Conservation (phyloP, 2,797 vertebrate genomes). For the Varecia variegata region DNA sequence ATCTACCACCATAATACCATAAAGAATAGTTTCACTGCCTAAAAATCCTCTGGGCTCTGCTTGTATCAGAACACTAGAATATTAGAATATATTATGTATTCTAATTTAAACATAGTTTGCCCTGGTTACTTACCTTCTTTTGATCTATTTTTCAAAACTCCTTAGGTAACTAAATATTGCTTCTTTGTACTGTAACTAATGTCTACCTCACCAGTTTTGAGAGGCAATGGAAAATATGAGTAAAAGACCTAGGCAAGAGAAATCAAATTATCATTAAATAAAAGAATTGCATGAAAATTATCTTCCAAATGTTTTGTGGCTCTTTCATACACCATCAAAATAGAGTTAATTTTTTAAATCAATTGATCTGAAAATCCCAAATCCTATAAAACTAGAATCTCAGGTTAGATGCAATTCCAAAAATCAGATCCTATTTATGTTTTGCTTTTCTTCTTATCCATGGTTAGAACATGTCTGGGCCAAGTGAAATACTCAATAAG, state of each 20-base stretch:
- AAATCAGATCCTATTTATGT: neutral
- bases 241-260: slow-evolving; percentile 46
- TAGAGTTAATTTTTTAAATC: slow-evolving; percentile 8
- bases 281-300: slow-evolving; percentile 19
- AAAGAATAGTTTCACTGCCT: neutral
- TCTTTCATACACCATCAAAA: neutral
- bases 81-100: neutral
- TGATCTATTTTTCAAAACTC: slow-evolving; percentile 37
- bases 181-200: slow-evolving; percentile 12
- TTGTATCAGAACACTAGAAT: neutral
- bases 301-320: neutral
- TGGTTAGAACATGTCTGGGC: neutral
- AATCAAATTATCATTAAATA: slow-evolving; percentile 19
- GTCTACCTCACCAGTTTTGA: slow-evolving; percentile 13
- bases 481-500: neutral
- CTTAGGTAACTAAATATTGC: slow-evolving; percentile 35
- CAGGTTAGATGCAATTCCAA: slow-evolving; percentile 8
- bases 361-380: slow-evolving; percentile 6
- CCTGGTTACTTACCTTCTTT: slow-evolving; percentile 16
- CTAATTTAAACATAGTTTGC: neutral
- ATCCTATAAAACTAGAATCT: neutral
- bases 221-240: neutral
- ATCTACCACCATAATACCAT: neutral
- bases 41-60: neutral
- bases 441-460: neutral